phyloP scores from a whole-genome alignment of 2,888 invertebrate genomes.

The Acanthosepion pharaonis region DNA sequence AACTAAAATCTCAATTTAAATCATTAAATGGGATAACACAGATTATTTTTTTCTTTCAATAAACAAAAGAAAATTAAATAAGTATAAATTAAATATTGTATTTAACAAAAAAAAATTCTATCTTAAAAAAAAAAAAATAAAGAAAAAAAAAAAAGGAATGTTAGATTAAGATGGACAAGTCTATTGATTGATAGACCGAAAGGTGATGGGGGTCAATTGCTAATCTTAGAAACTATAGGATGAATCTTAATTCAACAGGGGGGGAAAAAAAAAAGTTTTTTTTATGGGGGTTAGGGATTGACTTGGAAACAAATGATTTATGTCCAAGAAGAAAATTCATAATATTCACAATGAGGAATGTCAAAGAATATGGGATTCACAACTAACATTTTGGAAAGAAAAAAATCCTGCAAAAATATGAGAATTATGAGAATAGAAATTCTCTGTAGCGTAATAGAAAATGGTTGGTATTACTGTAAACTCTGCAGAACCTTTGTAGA shows the following conservation, averaged over 20 bases:
- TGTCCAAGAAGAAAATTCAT: not conserved
- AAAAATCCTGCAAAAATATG: conserved; percentile 33
- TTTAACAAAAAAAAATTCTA: not conserved
- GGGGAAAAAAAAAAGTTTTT: not conserved
- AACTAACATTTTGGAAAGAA: not conserved
- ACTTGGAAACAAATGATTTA: not conserved
- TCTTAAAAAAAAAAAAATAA: not conserved
- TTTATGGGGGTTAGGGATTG: not conserved
- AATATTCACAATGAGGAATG: not conserved
- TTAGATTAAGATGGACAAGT: not conserved
- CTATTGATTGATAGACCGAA: not conserved
- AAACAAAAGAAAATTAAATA: not conserved
- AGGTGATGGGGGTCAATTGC: no score
- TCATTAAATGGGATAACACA: not conserved
- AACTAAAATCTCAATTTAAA: not conserved
- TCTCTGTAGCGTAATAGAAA: not conserved
- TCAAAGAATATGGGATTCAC: not conserved
- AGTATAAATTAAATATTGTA: not conserved
- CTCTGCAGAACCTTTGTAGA: not conserved
- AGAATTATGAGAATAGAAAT: not conserved
- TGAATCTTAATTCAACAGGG: not conserved
- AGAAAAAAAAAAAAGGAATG: not conserved
- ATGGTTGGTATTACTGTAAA: not conserved
- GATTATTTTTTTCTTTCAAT: not conserved
- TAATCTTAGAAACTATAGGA: not conserved